Conservation (phyloP, 2,888 invertebrate species). For the Romanomermis culicivorax region DNA sequence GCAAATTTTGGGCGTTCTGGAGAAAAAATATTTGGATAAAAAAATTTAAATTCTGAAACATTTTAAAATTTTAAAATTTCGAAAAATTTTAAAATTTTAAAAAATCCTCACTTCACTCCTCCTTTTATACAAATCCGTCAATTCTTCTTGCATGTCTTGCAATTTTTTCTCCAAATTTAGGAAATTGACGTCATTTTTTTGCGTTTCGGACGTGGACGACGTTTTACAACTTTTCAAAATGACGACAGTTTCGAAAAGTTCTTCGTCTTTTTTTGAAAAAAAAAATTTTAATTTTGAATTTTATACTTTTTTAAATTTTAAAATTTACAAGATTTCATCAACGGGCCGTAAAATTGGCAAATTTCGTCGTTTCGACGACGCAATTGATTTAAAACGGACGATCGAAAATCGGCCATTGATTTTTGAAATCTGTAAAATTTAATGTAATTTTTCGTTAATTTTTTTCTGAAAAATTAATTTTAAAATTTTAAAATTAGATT, state of each 20-base stretch:
- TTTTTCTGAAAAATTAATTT: too few relatives aligned
- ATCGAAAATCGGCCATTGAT: too few relatives aligned
- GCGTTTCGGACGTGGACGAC: not conserved
- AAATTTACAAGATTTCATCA: not conserved
- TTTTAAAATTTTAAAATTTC: too few relatives aligned
- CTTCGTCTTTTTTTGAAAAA: too few relatives aligned
- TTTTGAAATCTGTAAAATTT: too few relatives aligned
- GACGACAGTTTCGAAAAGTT: not conserved
- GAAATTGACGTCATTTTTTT: not conserved
- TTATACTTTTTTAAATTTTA: too few relatives aligned
- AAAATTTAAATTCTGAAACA: not conserved
- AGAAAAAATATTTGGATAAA: not conserved
- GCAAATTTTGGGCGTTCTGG: constrained; percentile 20
- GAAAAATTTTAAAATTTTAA: not conserved
- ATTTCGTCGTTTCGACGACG: not conserved
- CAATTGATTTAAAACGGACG: not conserved
- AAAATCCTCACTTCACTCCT: not conserved
- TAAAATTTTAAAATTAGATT: too few relatives aligned
- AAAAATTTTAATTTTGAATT: too few relatives aligned
- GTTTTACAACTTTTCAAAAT: not conserved
- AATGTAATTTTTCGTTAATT: too few relatives aligned
- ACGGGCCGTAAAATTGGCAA: not conserved
- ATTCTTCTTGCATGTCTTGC: not conserved
- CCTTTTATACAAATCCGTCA: constrained; percentile 6
- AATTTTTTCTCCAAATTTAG: not conserved